These are phyloP conservation scores for Carlito syrichta DNA, from an alignment of 2,113 vertebrate genomes.

Conservation along the genomic window DNA sequence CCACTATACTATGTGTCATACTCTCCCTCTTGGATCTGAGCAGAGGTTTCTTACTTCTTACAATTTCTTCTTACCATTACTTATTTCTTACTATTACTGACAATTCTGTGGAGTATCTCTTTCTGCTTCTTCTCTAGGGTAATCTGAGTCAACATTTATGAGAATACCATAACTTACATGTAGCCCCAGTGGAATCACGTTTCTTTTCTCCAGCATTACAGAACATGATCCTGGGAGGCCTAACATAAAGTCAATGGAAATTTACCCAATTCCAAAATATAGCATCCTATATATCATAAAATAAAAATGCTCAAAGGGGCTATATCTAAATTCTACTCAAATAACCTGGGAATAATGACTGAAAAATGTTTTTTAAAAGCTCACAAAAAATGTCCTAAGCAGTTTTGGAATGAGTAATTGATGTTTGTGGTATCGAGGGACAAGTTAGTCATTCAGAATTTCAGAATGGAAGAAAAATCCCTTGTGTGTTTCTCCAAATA, in stretches of 20 bases:
- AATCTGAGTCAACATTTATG: conserved; percentile 17
- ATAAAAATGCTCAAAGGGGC: conserved; percentile 43
- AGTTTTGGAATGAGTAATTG: conserved; percentile 49
- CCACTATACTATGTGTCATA: background rate
- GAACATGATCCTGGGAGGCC: background rate
- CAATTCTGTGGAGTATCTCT: background rate
- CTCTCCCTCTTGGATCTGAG: background rate
- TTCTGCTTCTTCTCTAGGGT: background rate
- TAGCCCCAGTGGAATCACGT: background rate
- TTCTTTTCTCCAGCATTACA: background rate
- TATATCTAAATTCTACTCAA: conserved; percentile 11
- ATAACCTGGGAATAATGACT: conserved; percentile 20
- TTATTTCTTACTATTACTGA: background rate
- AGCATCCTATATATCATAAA: conserved; percentile 30
- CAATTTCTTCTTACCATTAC: no score
- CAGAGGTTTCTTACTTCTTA: background rate
- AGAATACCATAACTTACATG: background rate
- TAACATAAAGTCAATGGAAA: conserved; percentile 3
- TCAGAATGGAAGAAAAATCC: conserved; percentile 39
- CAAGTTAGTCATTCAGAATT: conserved; percentile 63
- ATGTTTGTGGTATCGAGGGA: conserved; percentile 30
- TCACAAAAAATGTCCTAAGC: conserved; percentile 32
- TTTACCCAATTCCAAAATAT: conserved; percentile 21
- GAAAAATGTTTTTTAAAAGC: conserved; percentile 18
- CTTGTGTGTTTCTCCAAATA: conserved; percentile 16